phyloP scores from a whole-genome alignment of 2,888 invertebrate species.

The Volucella inanis region DNA sequence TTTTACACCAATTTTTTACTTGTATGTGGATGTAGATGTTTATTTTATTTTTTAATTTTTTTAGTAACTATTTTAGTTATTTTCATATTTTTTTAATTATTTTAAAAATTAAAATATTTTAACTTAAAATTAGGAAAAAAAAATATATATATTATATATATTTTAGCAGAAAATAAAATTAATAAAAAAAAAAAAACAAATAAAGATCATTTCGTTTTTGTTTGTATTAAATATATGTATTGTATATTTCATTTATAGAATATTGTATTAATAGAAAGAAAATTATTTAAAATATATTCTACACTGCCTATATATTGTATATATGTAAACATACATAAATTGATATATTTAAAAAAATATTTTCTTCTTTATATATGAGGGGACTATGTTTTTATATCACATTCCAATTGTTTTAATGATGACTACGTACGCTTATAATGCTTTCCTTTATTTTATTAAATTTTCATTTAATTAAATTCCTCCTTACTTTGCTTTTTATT shows the following conservation, averaged over 20 bases:
- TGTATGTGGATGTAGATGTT: conserved; percentile 22
- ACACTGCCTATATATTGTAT: conserved; percentile 26
- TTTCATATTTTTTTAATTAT: conserved; percentile 35
- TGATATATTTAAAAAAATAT: conserved; percentile 57
- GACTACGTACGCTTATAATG: conserved; percentile 77
- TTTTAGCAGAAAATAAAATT: conserved; percentile 52
- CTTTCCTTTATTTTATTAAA: conserved; percentile 44
- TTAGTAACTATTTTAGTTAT: conserved; percentile 59
- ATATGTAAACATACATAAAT: conserved; percentile 50
- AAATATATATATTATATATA: conserved; percentile 28
- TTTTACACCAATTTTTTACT: conserved; percentile 35
- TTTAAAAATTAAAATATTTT: conserved; percentile 31
- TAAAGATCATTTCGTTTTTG: conserved; percentile 39
- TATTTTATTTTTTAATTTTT: conserved; percentile 35
- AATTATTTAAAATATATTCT: conserved; percentile 46
- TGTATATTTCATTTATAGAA: conserved; percentile 56
- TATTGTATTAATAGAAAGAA: conserved; percentile 42
- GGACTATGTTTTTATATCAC: conserved; percentile 83
- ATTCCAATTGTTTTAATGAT: conserved; percentile 82
- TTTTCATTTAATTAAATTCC: conserved; percentile 30
- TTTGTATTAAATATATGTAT: conserved; percentile 49
- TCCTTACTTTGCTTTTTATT: background rate
- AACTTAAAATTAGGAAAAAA: conserved; percentile 58
- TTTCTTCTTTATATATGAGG: conserved; percentile 77
- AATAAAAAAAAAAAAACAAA: conserved; percentile 43